These are phyloP conservation scores for Motacilla alba DNA, from an alignment of 2,113 vertebrate species.

Conservation along the genomic window DNA sequence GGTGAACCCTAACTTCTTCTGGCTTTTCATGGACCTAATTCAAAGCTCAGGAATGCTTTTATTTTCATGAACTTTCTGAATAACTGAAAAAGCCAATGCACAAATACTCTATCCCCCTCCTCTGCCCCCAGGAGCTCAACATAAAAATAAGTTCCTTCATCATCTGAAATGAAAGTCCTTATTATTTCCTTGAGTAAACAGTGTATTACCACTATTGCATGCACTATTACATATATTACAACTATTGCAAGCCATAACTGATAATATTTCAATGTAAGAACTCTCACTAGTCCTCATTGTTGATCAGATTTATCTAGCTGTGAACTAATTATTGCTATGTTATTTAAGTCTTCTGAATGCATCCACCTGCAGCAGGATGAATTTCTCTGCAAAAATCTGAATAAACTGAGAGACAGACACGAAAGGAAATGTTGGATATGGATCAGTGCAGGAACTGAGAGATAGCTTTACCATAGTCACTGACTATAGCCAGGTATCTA, in stretches of 20 bases:
- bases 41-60: not conserved
- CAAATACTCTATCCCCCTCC: not conserved
- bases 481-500: not conserved
- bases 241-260: not conserved
- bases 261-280: not conserved
- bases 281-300: not conserved
- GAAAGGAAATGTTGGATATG: not conserved
- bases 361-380: not conserved
- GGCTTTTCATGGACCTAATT: not conserved
- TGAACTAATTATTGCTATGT: not conserved
- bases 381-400: not conserved
- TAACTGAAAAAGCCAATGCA: not conserved
- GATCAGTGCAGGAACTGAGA: not conserved
- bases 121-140: not conserved
- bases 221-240: fast-evolving
- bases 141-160: not conserved
- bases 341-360: not conserved
- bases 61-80: not conserved
- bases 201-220: not conserved
- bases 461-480: not conserved
- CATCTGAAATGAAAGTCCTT: not conserved
- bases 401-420: not conserved
- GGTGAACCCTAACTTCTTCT: not conserved
- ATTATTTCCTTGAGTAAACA: not conserved
- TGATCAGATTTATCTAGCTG: not conserved